phyloP scores from a whole-genome alignment of 2,797 vertebrate species.

The Lithobates pipiens region DNA sequence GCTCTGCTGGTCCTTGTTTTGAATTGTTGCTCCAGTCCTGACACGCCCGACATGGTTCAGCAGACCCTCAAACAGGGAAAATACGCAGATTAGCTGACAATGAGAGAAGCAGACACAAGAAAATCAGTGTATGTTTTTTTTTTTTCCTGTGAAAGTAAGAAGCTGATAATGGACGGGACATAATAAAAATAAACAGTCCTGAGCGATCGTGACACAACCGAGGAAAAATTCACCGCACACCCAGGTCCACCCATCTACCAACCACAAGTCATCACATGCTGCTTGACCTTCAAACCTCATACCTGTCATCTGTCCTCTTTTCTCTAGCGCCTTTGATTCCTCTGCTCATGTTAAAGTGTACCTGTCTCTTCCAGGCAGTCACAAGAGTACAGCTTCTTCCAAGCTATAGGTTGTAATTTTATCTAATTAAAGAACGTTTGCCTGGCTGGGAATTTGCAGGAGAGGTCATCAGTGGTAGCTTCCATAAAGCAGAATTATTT shows the following conservation, averaged over 20 bases:
- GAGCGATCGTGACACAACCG: neutral
- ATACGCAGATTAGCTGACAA: slow-evolving; percentile 24
- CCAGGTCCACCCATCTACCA: neutral
- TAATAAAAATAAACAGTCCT: slow-evolving; percentile 23
- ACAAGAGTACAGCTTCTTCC: too few species aligned
- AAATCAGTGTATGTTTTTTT: too few species aligned
- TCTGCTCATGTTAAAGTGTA: too few species aligned
- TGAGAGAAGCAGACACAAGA: neutral
- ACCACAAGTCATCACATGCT: neutral
- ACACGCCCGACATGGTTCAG: slow-evolving; percentile 32
- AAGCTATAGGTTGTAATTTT: too few species aligned
- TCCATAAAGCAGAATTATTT: too few species aligned
- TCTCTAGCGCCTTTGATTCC: too few species aligned
- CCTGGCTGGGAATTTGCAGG: too few species aligned
- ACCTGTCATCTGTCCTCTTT: neutral
- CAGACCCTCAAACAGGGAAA: neutral
- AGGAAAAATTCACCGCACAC: neutral
- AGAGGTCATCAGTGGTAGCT: too few species aligned
- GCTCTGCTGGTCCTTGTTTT: neutral
- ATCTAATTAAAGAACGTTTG: too few species aligned
- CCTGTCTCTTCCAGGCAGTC: too few species aligned
- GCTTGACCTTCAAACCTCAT: too few species aligned
- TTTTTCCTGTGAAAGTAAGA: neutral
- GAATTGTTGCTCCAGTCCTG: slow-evolving; percentile 29
- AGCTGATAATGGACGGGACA: neutral